phyloP scores from a whole-genome alignment of 2,797 vertebrate species.

The Aotus griseimembra region DNA sequence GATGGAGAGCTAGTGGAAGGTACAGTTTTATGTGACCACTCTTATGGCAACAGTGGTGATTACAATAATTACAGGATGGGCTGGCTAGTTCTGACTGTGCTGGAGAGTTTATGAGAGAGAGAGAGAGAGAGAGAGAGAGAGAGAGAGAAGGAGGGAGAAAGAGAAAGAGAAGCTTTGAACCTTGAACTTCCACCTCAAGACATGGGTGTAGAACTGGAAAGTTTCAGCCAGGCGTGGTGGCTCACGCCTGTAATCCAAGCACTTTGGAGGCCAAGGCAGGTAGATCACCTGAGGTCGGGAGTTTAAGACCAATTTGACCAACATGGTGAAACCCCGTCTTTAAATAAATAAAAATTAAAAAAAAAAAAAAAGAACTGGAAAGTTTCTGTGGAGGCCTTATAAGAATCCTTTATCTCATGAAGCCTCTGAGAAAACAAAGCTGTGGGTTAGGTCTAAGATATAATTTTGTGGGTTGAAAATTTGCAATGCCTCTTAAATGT shows the following conservation, averaged over 20 bases:
- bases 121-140: background rate
- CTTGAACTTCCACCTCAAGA: background rate
- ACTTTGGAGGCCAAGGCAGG: too few species aligned
- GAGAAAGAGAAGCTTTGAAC: background rate
- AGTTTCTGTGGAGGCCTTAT: background rate
- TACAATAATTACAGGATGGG: background rate
- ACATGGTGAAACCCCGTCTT: too few species aligned
- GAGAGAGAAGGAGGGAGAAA: background rate
- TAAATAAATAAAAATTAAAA: too few species aligned
- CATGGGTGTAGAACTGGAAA: background rate
- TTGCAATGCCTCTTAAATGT: background rate
- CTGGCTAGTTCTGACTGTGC: background rate
- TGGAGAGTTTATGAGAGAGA: background rate
- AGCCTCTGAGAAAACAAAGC: background rate
- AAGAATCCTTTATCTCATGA: background rate
- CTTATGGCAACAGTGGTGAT: constrained; percentile 8
- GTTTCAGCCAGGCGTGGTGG: background rate
- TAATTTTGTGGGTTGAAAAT: background rate
- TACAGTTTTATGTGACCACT: background rate
- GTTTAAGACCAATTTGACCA: too few species aligned
- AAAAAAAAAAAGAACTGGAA: background rate
- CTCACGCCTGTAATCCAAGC: too few species aligned
- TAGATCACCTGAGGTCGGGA: too few species aligned
- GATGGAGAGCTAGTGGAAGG: background rate
- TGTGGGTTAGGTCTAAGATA: background rate